These are phyloP conservation scores for Loxodonta africana DNA, from an alignment of 2,113 vertebrate genomes.

Conservation along the genomic window DNA sequence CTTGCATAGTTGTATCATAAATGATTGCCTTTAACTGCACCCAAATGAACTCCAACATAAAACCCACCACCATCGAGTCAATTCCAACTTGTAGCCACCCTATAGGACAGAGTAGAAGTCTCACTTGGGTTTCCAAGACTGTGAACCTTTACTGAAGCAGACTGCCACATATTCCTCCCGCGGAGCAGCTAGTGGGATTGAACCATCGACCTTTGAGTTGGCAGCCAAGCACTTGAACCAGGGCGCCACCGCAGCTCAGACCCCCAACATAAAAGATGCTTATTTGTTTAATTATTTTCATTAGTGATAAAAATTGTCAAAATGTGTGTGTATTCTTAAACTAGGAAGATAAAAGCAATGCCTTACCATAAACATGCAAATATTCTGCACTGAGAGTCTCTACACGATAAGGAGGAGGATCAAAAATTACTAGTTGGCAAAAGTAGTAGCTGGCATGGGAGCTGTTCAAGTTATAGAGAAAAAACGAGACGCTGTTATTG, in stretches of 20 bases:
- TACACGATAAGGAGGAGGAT: conserved; percentile 86
- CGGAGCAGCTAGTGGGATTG: no score
- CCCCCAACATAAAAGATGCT: neutral
- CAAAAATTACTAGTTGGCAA: conserved; percentile 84
- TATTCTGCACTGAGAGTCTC: conserved; percentile 82
- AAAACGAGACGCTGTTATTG: conserved; percentile 84
- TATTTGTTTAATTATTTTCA: conserved; percentile 40
- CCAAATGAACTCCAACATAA: conserved; percentile 19
- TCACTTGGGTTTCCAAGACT: no score
- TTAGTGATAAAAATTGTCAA: conserved; percentile 48
- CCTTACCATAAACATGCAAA: conserved; percentile 89
- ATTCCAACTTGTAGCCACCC: no score
- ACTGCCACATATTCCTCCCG: no score
- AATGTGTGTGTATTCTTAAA: neutral
- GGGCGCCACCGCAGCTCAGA: no score
- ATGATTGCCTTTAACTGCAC: neutral
- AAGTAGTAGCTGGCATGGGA: conserved; percentile 84
- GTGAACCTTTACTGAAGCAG: no score
- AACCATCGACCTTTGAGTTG: no score
- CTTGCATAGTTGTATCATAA: conserved; percentile 40
- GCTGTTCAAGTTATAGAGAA: conserved; percentile 85
- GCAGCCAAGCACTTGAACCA: no score
- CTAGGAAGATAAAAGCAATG: conserved; percentile 54
- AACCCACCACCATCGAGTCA: neutral
- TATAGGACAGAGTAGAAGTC: no score